Percentiles rank a stretch among this genome's conserved stretches.
Conservation (phyloP, 2,113 vertebrate species). For the Trematomus loennbergii region DNA sequence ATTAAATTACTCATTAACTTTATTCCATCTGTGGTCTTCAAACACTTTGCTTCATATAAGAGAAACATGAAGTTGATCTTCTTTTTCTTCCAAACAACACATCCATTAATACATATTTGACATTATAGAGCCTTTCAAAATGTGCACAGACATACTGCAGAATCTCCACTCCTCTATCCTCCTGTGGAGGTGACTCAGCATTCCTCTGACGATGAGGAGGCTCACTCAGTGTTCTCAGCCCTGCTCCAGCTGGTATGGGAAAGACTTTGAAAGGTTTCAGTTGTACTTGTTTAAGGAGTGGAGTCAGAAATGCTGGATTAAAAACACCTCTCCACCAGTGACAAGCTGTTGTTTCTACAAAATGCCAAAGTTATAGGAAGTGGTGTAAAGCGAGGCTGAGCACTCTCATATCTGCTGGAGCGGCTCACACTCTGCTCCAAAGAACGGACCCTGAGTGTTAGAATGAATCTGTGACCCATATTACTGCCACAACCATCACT, state of each 20-base stretch:
- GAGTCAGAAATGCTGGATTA: constrained; percentile 17
- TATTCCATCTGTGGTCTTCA: no score
- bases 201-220: constrained; percentile 35
- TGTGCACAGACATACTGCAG: constrained; percentile 23
- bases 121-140: constrained; percentile 9
- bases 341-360: constrained; percentile 6
- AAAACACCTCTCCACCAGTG: not conserved
- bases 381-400: not conserved
- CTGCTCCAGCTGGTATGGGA: not conserved
- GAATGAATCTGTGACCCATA: not conserved
- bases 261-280: constrained; percentile 25
- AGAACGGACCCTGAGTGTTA: constrained; percentile 56
- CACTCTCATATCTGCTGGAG: not conserved
- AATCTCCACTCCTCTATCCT: constrained; percentile 30
- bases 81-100: constrained; percentile 10
- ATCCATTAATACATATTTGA: not conserved
- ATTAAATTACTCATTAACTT: not conserved
- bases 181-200: constrained; percentile 45
- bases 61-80: constrained; percentile 10
- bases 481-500: no score
- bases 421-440: constrained; percentile 31
- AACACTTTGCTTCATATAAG: no score
- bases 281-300: not conserved
- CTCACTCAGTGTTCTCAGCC: constrained; percentile 17
- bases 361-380: constrained; percentile 17